Conservation (phyloP, 1,140 invertebrate genomes). For the Megathymus violae region DNA sequence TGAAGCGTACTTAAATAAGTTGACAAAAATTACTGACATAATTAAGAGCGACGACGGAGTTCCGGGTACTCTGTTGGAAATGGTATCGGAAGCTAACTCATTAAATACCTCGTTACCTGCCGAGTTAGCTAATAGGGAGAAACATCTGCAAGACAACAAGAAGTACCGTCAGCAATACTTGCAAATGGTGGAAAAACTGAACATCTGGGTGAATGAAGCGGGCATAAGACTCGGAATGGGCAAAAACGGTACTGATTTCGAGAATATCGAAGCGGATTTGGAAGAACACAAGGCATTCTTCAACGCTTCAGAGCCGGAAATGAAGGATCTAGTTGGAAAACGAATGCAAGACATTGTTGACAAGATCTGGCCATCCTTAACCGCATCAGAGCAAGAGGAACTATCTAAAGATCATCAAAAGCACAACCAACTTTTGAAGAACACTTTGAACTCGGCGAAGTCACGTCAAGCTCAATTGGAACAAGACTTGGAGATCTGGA, state of each 20-base stretch:
- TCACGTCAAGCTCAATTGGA: constrained; percentile 90
- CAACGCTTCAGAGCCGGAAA: constrained; percentile 88
- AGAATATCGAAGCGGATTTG: constrained; percentile 91
- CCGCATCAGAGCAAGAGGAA: constrained; percentile 91
- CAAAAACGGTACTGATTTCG: constrained; percentile 94
- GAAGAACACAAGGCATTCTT: constrained; percentile 95
- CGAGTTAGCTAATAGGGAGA: constrained; percentile 90
- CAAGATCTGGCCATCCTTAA: constrained; percentile 93
- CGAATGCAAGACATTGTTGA: constrained; percentile 92
- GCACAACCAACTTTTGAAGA: constrained; percentile 91
- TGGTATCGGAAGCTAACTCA: constrained; percentile 92
- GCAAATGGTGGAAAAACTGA: constrained; percentile 89
- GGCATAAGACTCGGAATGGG: constrained; percentile 90
- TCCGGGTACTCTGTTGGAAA: constrained; percentile 91
- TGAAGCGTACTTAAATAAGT: constrained; percentile 88
- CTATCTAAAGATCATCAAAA: constrained; percentile 91
- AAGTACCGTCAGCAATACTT: constrained; percentile 90
- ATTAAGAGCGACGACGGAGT: constrained; percentile 90
- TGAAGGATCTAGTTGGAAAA: constrained; percentile 91
- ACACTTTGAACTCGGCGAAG: constrained; percentile 91
- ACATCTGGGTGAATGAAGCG: constrained; percentile 93
- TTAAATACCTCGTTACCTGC: constrained; percentile 90
- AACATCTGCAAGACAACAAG: constrained; percentile 92
- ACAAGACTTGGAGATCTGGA: constrained; percentile 91
- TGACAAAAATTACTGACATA: constrained; percentile 87